These are phyloP conservation scores for Cnemophilus loriae DNA, from an alignment of 2,113 vertebrate genomes.

Conservation along the genomic window DNA sequence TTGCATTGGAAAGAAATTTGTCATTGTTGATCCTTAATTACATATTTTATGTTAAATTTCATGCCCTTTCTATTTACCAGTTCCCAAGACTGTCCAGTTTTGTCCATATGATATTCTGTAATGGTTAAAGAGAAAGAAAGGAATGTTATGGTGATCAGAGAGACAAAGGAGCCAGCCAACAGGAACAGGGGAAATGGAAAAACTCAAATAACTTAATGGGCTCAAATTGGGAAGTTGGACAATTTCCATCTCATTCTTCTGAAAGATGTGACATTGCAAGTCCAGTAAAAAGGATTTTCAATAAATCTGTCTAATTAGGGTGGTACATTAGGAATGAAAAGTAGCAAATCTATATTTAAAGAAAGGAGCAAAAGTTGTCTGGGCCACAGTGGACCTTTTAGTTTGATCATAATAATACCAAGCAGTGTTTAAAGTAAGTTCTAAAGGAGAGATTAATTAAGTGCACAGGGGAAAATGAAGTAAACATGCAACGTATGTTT, in stretches of 20 bases:
- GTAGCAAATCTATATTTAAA: slow-evolving; percentile 48
- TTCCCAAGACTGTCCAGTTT: background rate
- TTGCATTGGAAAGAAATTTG: background rate
- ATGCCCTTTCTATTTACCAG: background rate
- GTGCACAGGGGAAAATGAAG: background rate
- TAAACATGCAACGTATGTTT: background rate
- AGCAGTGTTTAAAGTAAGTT: slow-evolving; percentile 11
- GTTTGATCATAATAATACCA: slow-evolving; percentile 4
- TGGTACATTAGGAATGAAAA: slow-evolving; percentile 25
- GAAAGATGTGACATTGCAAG: slow-evolving; percentile 26
- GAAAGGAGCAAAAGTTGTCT: slow-evolving; percentile 8
- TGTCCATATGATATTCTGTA: background rate
- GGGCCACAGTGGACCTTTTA: background rate
- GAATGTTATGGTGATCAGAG: background rate
- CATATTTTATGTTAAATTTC: background rate
- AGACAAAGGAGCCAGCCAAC: background rate
- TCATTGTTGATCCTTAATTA: background rate
- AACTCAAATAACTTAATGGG: slow-evolving; percentile 37
- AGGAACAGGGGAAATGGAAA: background rate
- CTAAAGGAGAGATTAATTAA: slow-evolving; percentile 23
- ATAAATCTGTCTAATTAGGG: slow-evolving; percentile 42
- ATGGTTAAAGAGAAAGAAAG: background rate
- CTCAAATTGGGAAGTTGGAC: slow-evolving; percentile 45
- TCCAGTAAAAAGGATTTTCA: slow-evolving; percentile 51
- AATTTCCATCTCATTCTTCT: slow-evolving; percentile 32